Evolutionary conservation across 2,113 vertebrate genomes (phyloP), one percentile per base, ranked within the genome.

Genomic region (Centropristis striata): DNA sequence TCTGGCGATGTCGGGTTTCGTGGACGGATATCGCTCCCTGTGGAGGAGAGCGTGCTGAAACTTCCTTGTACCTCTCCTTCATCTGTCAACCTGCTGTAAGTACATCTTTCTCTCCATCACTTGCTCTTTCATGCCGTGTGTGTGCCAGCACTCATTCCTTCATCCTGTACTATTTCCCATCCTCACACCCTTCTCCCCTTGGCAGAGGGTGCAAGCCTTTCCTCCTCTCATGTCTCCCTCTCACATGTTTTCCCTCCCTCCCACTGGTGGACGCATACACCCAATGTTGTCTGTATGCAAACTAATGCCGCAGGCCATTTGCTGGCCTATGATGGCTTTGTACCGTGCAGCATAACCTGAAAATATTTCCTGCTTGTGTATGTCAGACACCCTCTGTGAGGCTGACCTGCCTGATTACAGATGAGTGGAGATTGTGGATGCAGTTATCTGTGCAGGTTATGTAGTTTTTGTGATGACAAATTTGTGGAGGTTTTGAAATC

Each of bases 71-170:
- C 60, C 71, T 71, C 44, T 80, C 58, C 69, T 39, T 83, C 78
- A 60, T 80, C 86, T 63, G 64, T 80, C 65, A 83, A 75, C 54
- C 75, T 39, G 54, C 81, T 83, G 92, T 93, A 80, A 93, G 92
- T 92, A 80, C 42, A 83, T 55, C 57, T 71, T 11, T 74, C 9
- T 32, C 47, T 46, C 59, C 2, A 14, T 54, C 42, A 61, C 61
- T 55, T 2, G 5, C 47, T 66, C 41, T 69, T 63, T 69, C 42
- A 42, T n/a, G 13, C 5, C 53, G 32, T 32, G 32, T 6, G 14
- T 54, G 58, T 75, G 55, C 53, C 77, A 72, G 20, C 42, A 6
- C 59, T 66, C 65, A 51, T 81, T 81, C 63, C 36, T 46, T 66
- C 60, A 49, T 59, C 74, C 57, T 60, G 42, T 44, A 47, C 54